Percentiles rank a stretch among this genome's conserved stretches.
These are phyloP conservation scores for Centroberyx gerrardi DNA, from an alignment of 2,797 vertebrate genomes.

Conservation along the genomic window DNA sequence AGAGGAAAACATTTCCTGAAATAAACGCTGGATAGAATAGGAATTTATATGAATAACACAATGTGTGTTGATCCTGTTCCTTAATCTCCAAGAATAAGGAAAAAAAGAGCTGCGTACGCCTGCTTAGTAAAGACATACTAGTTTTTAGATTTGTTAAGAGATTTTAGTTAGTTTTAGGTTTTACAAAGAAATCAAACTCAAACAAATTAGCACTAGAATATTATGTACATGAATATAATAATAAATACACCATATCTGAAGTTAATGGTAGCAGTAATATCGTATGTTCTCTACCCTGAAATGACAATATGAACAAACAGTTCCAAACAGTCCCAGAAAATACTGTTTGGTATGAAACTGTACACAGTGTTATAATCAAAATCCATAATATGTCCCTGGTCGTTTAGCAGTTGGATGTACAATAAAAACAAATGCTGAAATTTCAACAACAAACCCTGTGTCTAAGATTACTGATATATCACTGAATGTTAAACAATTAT, in stretches of 20 bases:
- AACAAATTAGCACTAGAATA: constrained; percentile 61
- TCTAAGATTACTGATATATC: constrained; percentile 20
- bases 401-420: constrained; percentile 26
- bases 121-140: constrained; percentile 80
- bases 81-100: constrained; percentile 60
- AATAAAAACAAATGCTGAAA: constrained; percentile 40
- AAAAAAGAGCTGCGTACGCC: constrained; percentile 66
- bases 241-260: constrained; percentile 66
- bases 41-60: constrained; percentile 69
- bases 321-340: too few relatives aligned
- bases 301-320: constrained; percentile 14
- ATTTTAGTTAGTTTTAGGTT: constrained; percentile 69
- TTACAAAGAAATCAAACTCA: constrained; percentile 69
- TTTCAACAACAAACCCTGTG: constrained; percentile 37
- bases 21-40: constrained; percentile 57
- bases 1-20: constrained; percentile 56
- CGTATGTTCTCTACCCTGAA: constrained; percentile 23
- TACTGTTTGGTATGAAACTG: constrained; percentile 33
- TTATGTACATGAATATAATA: constrained; percentile 74
- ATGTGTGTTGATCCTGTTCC: constrained; percentile 68
- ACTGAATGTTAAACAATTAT: constrained; percentile 16
- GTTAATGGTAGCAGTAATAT: constrained; percentile 22
- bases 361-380: background rate
- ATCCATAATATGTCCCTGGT: background rate
- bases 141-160: constrained; percentile 80